Conservation (phyloP, 2,113 vertebrate species). For the Ploceus nigricollis region DNA sequence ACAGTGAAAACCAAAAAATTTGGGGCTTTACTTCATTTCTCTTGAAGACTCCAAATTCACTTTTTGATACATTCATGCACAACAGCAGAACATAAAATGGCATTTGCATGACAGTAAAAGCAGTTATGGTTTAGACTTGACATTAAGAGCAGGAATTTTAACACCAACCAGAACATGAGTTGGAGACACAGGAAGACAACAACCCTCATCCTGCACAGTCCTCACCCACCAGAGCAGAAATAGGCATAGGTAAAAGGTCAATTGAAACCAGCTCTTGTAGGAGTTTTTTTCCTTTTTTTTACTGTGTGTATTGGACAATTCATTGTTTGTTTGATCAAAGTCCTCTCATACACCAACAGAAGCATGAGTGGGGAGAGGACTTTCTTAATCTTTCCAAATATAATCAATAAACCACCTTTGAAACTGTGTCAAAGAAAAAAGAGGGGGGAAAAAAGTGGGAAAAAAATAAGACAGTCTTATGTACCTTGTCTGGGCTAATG, state of each 20-base stretch:
- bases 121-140: background rate
- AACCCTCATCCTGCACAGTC: background rate
- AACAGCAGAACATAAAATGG: background rate
- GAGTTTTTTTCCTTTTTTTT: background rate
- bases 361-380: background rate
- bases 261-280: background rate
- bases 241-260: background rate
- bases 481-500: background rate
- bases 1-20: background rate
- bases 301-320: background rate
- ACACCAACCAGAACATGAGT: background rate
- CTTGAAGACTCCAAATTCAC: background rate
- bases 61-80: background rate
- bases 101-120: background rate
- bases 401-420: conserved; percentile 2
- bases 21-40: background rate
- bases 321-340: conserved; percentile 47
- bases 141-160: background rate
- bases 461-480: background rate
- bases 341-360: background rate
- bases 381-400: conserved; percentile 42
- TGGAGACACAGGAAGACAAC: background rate
- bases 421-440: background rate
- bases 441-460: rapidly evolving
- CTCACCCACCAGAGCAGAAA: background rate